Evolutionary conservation across 1,140 invertebrate species (phyloP).

Genomic region (Arctopsyche grandis): DNA sequence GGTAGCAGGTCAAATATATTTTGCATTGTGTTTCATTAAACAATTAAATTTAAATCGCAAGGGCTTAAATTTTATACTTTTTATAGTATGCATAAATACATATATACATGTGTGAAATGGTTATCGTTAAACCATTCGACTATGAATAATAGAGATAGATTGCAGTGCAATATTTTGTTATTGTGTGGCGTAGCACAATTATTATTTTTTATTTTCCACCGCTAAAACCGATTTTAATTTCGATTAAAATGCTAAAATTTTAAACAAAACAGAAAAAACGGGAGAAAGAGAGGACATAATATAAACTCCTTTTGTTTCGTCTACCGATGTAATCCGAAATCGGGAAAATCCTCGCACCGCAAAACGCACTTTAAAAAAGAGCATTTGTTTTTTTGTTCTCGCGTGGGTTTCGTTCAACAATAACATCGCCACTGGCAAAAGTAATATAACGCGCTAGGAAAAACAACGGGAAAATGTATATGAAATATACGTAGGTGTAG

Average conservation of each 20-base stretch:
- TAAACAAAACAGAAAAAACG: neutral
- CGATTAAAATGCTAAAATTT: slow-evolving; percentile 26
- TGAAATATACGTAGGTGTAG: neutral
- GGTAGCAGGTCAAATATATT: too few species aligned
- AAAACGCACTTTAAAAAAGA: slow-evolving; percentile 1
- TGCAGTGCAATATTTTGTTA: neutral
- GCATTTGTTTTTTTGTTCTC: slow-evolving; percentile 21
- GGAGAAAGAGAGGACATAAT: too few species aligned
- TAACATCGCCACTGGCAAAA: slow-evolving; percentile 8
- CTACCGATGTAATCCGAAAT: neutral
- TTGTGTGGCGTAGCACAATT: neutral
- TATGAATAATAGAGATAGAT: slow-evolving; percentile 9
- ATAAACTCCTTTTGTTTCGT: neutral
- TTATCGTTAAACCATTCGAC: neutral
- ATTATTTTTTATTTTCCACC: neutral
- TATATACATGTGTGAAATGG: neutral
- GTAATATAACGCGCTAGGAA: neutral
- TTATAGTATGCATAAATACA: too few species aligned
- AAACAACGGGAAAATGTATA: slow-evolving; percentile 1
- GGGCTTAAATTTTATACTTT: neutral
- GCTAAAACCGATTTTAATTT: slow-evolving; percentile 21
- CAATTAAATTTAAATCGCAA: neutral
- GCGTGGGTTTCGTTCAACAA: slow-evolving; percentile 10
- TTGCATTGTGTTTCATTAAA: too few species aligned
- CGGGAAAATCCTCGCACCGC: neutral